A percentile compares a stretch with the other conserved stretches of the same genome.
Evolutionary conservation across 2,888 invertebrate genomes (phyloP).

Genomic region (Acronicta aceris): DNA sequence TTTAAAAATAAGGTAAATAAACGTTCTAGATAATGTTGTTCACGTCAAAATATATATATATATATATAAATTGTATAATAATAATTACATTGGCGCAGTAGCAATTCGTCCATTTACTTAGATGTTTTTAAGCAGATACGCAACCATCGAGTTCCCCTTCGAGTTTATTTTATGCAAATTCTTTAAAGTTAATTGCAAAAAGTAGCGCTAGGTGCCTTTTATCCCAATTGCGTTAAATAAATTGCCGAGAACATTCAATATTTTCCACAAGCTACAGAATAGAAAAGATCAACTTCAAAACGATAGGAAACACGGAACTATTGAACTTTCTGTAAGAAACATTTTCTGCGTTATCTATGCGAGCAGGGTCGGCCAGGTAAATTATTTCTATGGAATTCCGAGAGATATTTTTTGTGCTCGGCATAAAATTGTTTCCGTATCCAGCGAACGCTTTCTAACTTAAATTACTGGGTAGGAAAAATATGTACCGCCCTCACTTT

Average conservation of each 20-base stretch:
- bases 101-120: slow-evolving; percentile 27
- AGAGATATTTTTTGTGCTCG: slow-evolving; percentile 34
- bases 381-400: slow-evolving; percentile 52
- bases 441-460: slow-evolving; percentile 20
- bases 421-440: slow-evolving; percentile 32
- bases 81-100: slow-evolving; percentile 36
- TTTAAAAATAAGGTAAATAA: not conserved
- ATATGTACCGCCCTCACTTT: not conserved
- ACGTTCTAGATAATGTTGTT: no score
- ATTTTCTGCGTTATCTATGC: slow-evolving; percentile 54
- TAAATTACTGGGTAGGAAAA: slow-evolving; percentile 4
- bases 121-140: slow-evolving; percentile 34
- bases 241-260: slow-evolving; percentile 46
- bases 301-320: slow-evolving; percentile 55
- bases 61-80: no score
- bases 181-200: no score
- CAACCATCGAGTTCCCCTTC: slow-evolving; percentile 8
- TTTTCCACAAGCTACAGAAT: slow-evolving; percentile 43
- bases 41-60: no score
- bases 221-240: not conserved
- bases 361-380: slow-evolving; percentile 48
- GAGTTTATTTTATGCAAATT: slow-evolving; percentile 4
- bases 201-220: not conserved
- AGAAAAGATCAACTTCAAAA: slow-evolving; percentile 61
- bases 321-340: slow-evolving; percentile 59